Evolutionary conservation across 2,113 vertebrate genomes (phyloP).

Genomic region (Polypterus bichir): DNA sequence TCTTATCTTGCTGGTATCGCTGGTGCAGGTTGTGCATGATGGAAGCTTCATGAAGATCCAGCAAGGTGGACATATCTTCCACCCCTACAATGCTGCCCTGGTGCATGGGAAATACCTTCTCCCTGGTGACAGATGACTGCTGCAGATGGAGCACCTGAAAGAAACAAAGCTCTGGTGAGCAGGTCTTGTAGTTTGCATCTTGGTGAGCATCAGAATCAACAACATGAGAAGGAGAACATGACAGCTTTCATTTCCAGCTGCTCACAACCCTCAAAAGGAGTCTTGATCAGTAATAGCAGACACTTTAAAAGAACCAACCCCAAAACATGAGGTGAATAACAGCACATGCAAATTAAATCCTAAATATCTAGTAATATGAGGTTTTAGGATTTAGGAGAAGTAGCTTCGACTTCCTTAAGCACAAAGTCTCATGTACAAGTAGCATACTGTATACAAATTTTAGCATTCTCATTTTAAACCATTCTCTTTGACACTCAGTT

Average conservation of each 20-base stretch:
- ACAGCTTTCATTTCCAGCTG: neutral
- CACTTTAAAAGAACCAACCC: neutral
- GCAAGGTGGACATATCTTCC: constrained; percentile 77
- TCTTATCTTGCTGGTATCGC: constrained; percentile 66
- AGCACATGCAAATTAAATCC: no score
- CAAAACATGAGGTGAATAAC: no score
- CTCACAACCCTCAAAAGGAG: neutral
- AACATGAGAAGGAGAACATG: neutral
- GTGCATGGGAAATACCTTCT: constrained; percentile 64
- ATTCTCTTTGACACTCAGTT: no score
- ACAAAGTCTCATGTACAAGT: no score
- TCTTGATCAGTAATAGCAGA: neutral
- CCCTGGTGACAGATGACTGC: constrained; percentile 45
- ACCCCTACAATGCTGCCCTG: constrained; percentile 61
- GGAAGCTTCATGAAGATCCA: constrained; percentile 73
- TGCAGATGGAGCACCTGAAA: constrained; percentile 53
- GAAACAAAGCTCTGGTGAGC: constrained; percentile 16
- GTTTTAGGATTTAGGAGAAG: no score
- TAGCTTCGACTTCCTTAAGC: no score
- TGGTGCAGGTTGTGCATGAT: constrained; percentile 78
- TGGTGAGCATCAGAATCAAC: neutral
- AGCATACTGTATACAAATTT: no score
- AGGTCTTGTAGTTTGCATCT: neutral
- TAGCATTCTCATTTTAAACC: no score
- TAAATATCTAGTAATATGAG: no score